Base-by-base conservation (phyloP, 2,888 invertebrate genomes). In the Synanthedon andrenaeformis region DNA sequence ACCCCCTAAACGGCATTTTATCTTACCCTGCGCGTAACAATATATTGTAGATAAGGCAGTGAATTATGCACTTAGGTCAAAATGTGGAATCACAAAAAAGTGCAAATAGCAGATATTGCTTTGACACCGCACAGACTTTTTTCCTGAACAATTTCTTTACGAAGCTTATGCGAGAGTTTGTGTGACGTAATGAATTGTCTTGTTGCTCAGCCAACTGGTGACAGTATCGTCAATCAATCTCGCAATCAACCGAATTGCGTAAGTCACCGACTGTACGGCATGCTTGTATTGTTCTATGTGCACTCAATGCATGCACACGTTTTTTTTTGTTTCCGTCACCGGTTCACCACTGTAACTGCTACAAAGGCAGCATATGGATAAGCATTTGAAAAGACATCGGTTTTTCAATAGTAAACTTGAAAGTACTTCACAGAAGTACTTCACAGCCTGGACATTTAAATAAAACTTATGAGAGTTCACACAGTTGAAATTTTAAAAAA, bases 181-280 rank as follows among this genome's bases (percentile, higher is more conserved):
- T 81, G 83, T 84, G 82, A 83, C 76, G 79, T 82, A 83, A 83
- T 82, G 78, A 81, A 72, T 67, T 77, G 74, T 85, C 79, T 86
- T 82, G 76, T 81, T 89, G 88, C 89, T 90, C 92, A 95, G 95
- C 93, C 94, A 95, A 91, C 94, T 95, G 91, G 94, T 93, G 93
- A 94, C 94, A 88, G 93, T 95, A 89, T 95, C 95, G 82, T 92
- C 94, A 89, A 94, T 95, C 91, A 95, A 95, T 92, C 93, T 95
- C 89, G 93, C 94, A 89, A 91, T 95, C 91, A 94, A 94, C 92
- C 91, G 95, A 90, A 95, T 95, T 89, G 94, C 94, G 95, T 95
- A 94, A 95, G 95, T 94, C 89, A 76, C 78, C 72, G 74, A 67
- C 66, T 63, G 65, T 71, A 72, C 68, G 72, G 79, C 79, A 77